phyloP scores from a whole-genome alignment of 1,140 invertebrate genomes.

The Trichoplusia ni region DNA sequence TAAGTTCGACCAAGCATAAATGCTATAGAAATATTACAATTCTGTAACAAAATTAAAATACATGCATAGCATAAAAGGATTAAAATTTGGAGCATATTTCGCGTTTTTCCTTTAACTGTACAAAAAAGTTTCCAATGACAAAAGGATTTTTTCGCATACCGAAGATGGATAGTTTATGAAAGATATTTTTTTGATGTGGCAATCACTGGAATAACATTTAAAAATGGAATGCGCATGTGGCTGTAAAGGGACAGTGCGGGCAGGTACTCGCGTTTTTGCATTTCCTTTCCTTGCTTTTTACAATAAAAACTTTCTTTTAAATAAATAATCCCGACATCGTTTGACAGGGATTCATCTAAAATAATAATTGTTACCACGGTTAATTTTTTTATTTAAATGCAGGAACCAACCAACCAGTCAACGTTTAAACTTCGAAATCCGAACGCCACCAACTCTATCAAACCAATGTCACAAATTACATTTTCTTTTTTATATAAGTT shows the following conservation, averaged over 20 bases:
- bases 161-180: conserved; percentile 58
- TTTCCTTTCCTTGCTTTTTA: conserved; percentile 79
- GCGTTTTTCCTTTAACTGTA: conserved; percentile 40
- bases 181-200: conserved; percentile 61
- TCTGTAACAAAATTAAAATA: conserved; percentile 28
- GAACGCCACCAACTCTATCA: too few species aligned
- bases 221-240: conserved; percentile 69
- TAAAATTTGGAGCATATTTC: conserved; percentile 54
- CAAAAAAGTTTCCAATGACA: conserved; percentile 61
- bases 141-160: conserved; percentile 54
- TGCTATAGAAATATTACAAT: conserved; percentile 11
- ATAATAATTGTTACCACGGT: conserved; percentile 66
- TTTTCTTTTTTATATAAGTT: too few species aligned
- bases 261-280: conserved; percentile 75
- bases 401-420: neutral
- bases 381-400: conserved; percentile 9
- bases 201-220: conserved; percentile 60
- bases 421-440: too few species aligned
- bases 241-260: conserved; percentile 69
- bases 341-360: conserved; percentile 79
- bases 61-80: conserved; percentile 58
- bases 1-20: conserved; percentile 20
- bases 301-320: conserved; percentile 81
- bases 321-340: conserved; percentile 77
- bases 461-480: too few species aligned